A percentile compares a stretch with the other conserved stretches of the same genome.
Conservation (phyloP, 2,888 invertebrate species). For the Octodonta nipae region DNA sequence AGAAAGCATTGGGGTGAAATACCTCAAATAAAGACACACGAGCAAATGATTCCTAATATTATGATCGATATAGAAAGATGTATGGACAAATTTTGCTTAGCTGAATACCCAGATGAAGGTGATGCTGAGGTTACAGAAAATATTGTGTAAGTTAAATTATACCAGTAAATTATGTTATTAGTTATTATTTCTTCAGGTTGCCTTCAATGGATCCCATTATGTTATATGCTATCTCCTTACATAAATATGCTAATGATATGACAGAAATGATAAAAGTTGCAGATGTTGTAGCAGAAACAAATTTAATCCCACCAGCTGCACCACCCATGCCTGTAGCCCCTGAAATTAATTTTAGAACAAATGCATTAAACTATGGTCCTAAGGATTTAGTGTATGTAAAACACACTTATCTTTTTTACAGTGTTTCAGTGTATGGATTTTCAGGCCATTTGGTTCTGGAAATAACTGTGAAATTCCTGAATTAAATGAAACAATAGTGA, state of each 20-base stretch:
- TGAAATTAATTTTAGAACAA: conserved; percentile 17
- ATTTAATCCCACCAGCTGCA: conserved; percentile 25
- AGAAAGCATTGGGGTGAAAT: conserved; percentile 33
- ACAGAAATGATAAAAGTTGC: conserved; percentile 27
- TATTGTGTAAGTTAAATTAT: conserved; percentile 17
- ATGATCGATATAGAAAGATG: conserved; percentile 28
- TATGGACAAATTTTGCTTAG: conserved; percentile 28
- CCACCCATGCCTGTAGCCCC: conserved; percentile 27
- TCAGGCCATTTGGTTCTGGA: conserved; percentile 16
- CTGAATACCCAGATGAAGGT: conserved; percentile 25
- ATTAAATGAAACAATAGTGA: conserved; percentile 27
- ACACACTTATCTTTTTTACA: conserved; percentile 2
- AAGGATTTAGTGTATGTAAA: conserved; percentile 25
- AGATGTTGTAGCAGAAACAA: conserved; percentile 26
- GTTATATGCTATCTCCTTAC: conserved; percentile 28
- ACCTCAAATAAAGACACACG: conserved; percentile 10
- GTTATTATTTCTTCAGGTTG: conserved; percentile 19
- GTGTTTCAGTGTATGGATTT: neutral
- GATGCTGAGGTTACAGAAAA: conserved; percentile 17
- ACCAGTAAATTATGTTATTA: neutral
- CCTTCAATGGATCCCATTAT: conserved; percentile 29
- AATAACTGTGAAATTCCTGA: conserved; percentile 25
- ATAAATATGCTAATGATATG: conserved; percentile 30
- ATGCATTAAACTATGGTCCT: conserved; percentile 27
- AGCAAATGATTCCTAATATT: conserved; percentile 22